Evolutionary conservation across 2,888 invertebrate genomes (phyloP), one percentile per base, ranked within the genome.

Genomic region (Fabriciana adippe): DNA sequence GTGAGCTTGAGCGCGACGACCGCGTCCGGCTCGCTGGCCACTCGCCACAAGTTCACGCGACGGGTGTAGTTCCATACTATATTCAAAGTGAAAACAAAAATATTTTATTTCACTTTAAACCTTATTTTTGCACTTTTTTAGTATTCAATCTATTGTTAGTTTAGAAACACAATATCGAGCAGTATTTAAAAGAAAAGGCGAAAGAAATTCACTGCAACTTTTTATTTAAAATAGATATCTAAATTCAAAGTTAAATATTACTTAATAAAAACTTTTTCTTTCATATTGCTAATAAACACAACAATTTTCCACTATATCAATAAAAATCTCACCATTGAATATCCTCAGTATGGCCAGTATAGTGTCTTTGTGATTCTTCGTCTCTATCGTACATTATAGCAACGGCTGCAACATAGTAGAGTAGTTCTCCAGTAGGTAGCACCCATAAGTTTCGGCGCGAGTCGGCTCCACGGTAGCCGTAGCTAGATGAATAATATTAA

Each of bases 391-490:
- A 97, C 88, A 98, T 94, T 41, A 98, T 95, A 0, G 97, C 98
- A 0, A 98, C 96, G 0, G 98, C 97, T 0, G 97, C 97, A n/a
- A 98, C 98, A 82, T 96, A 97, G 87, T 98, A 98, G 53, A 98
- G 92, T 11, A 98, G 93, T 86, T 99, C 99, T 0, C 98, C 99
- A 0, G 98, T 98, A 0, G 98, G 98, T 64, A 99, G 90, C 35
- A 97, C 97, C 96, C 98, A 97, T 47, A 99, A 93, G 88, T 99
- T 99, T 76, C 96, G 95, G 14, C 97, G 94, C 6, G 97, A 95
- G 87, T 99, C 98, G 13, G 96, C 95, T 0, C 99, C 99, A 69
- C 99, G 95, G 89, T 99, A 99, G 0, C 99, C 99, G 81, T 97
- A 98, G 6, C 97, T 70, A 56, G 4, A 53, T 50, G 8, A n/a